Evolutionary conservation across 2,113 vertebrate species (phyloP), one percentile per base, ranked within the genome.

Genomic region (Pygathrix nemaeus): DNA sequence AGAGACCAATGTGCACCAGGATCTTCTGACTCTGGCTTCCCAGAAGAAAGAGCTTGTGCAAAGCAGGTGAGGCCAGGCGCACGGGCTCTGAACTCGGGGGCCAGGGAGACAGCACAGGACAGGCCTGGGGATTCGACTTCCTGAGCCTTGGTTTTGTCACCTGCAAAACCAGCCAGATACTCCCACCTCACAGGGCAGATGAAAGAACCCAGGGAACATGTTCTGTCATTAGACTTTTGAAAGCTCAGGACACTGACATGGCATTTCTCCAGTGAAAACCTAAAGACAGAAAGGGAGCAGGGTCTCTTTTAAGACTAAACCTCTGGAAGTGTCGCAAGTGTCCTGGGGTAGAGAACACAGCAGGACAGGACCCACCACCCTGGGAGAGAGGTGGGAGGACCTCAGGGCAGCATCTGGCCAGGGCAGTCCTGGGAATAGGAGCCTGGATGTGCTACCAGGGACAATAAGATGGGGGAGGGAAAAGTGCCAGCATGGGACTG

Each of bases 401-500:
- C 21, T 30, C 75, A 40, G 13, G 79, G 11, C 3, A 2, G 17
- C 3, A 5, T 6, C 43, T 13, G 43, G 27, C 10, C 48, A 52
- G 64, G 32, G 27, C 55, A 10, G 11, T 45, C 73, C 35, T 23
- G 48, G 73, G 72, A 50, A 18, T n/a, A 27, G 78, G 45, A 72
- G 59, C 35, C 64, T 79, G 43, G 18, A 20, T 14, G 50, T 82
- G 48, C 48, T 8, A 4, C 64, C 11, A 5, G 40, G 7, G 6
- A 20, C 45, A 1, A 25, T 6, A 32, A 73, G 16, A 55, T 6
- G 18, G 6, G 20, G 27, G 6, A 0, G 11, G 20, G 57, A 4
- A 2, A 20, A 52, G 76, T 25, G 52, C 1, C n/a, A 73, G 18
- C 48, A 32, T 18, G 2, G 12, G 21, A 32, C 30, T 14, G n/a